Evolutionary conservation across 2,888 invertebrate genomes (phyloP), one percentile per base, ranked within the genome.

Genomic region (Leptinotarsa tumamoca): DNA sequence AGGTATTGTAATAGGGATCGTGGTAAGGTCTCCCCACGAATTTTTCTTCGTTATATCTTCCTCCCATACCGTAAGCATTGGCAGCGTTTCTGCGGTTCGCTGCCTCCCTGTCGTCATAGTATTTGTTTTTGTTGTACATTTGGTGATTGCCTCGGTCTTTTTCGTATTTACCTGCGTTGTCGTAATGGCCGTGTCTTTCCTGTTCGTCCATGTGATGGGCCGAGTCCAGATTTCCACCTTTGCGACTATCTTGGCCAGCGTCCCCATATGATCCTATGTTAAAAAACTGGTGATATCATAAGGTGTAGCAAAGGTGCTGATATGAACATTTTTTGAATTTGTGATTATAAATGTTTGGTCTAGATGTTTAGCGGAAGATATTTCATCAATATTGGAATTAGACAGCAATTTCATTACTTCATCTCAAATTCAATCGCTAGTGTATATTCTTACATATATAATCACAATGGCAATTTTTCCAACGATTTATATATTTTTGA

Each of bases 151-250:
- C 87, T 15, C 81, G 76, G 66, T 84, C 85, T 70, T 85, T 86
- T 18, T 84, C 83, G 75, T 84, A 86, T 52, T 85, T 81, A n/a
- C 85, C 85, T 15, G 84, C 85, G 68, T 86, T 85, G 74, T 87
- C 83, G 75, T 87, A 88, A 17, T 80, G 79, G 1, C 87, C 87
- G 43, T 83, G 82, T 74, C 85, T 84, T 3, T 78, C 81, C 51
- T 86, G 83, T 66, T 86, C 84, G 67, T 86, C 84, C 5, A 80
- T 79, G 68, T 85, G 84, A 33, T 83, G 82, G 4, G 78, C 75
- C 52, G 83, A 84, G 76, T 87, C 85, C 4, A 82, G 77, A 72
- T 84, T 82, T 10, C 82, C 81, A 23, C 86, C 87, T 43, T 83
- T 82, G 43, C 85, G 84, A 33, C 78, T 78, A 21, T 83, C 82